Percentiles rank a stretch among this genome's conserved stretches.
These are phyloP conservation scores for Malurus alboscapulatus DNA, from an alignment of 2,113 vertebrate species.

Conservation along the genomic window DNA sequence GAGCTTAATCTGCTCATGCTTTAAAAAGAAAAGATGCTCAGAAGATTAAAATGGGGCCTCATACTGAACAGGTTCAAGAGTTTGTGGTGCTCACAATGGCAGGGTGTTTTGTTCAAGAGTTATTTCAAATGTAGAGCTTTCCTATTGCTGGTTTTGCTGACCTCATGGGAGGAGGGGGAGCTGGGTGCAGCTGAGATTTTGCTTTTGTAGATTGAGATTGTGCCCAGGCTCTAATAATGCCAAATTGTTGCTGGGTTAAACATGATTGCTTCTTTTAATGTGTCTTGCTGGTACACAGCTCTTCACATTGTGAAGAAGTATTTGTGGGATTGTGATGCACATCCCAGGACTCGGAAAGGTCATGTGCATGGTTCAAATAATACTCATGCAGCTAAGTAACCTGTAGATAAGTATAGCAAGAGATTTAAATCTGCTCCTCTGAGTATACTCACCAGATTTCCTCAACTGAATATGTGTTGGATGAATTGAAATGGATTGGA, in stretches of 20 bases:
- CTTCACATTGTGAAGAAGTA: neutral
- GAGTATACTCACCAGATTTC: neutral
- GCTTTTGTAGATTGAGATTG: neutral
- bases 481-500: neutral
- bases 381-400: neutral
- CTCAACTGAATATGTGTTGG: neutral
- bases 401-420: neutral
- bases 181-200: neutral
- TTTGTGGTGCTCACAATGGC: neutral
- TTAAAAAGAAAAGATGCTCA: slow-evolving; percentile 23
- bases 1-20: slow-evolving; percentile 31
- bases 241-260: neutral
- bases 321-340: neutral
- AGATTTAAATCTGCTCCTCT: neutral
- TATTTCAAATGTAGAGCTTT: neutral
- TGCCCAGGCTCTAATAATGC: neutral
- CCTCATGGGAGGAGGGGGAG: neutral
- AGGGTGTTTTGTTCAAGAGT: neutral
- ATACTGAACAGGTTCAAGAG: neutral
- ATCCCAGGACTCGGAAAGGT: neutral
- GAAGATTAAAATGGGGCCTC: slow-evolving; percentile 1
- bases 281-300: neutral
- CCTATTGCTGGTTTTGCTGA: neutral
- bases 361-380: neutral
- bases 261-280: neutral